Evolutionary conservation across 2,113 vertebrate species (phyloP), one percentile per base, ranked within the genome.

Genomic region (Rattus norvegicus): DNA sequence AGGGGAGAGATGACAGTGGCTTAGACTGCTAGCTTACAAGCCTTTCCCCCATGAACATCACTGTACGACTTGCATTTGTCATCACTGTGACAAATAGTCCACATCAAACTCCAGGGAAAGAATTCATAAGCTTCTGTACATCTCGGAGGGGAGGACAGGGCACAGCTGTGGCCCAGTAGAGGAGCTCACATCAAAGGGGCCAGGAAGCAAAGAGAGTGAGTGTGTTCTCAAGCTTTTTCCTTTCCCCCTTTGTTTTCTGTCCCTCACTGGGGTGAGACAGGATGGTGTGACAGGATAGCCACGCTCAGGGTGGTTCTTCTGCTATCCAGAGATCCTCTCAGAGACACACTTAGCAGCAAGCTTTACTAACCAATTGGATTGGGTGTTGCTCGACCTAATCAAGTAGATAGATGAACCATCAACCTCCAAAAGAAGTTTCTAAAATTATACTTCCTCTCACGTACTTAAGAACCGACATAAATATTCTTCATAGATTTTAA

Each of bases 401-500:
- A 56, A n/a, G 49, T 56, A 39, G 67, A 72, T 24, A 43, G 87
- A 88, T 73, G 33, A 73, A 56, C 52, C 12, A 2, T 59, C 87
- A 7, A 65, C 5, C 11, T 22, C 47, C 33, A 39, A n/a, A 80
- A 72, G 20, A 39, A 81, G 61, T 54, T 94, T 91, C 17, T 56
- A 52, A 81, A 89, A n/a, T 69, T 59, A 69, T 81, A 54, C 76
- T 67, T 93, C 33, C 11, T 96, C 54, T 90, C 43, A 69, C 73
- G 43, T 88, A 81, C 30, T 81, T 96, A 81, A 39, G 65, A 94
- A 79, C 54, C 22, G 10, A 76, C 52, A 88, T 92, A 93, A 43
- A 89, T 88, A 94, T 84, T 92, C 33, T 73, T 81, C 61, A 61
- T 79, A 67, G 67, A 59, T 70, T 97, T 92, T 92, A 86, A 67